Evolutionary conservation across 2,888 invertebrate genomes (phyloP), one percentile per base, ranked within the genome.

Genomic region (Minunthozetes semirufus): DNA sequence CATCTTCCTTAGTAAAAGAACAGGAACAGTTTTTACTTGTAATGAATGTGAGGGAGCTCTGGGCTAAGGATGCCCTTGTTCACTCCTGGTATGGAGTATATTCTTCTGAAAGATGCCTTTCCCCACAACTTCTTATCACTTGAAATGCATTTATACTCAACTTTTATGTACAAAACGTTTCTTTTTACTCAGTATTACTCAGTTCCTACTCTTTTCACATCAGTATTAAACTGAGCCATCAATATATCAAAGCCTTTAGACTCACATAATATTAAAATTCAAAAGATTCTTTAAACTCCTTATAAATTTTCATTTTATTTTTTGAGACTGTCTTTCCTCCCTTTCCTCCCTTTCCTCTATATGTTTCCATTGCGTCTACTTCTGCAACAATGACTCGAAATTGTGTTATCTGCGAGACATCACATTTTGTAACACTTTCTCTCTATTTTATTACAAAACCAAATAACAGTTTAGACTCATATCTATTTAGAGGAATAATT

Each of bases 201-300:
- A n/a, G n/a, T 53, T 48, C 13, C 25, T 13, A 6, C 0, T 56
- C 9, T 19, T 25, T 53, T 19, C 19, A 8, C 19, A 5, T 33
- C 33, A 8, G 33, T 33, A 53, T n/a, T n/a, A 53, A 56, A 56
- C 56, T 56, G 22, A 56, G 56, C 56, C 56, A 56, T 56, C 56
- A 56, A 56, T 56, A 56, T 56, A 56, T 56, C 9, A 56, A 56
- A 56, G 6, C 25, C 6, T 11, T 56, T 25, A 25, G 25, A 0
- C 2, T 56, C 11, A 22, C 6, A 25, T 25, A 2, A 53, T 53
- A 56, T 56, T 56, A 56, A 56, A 56, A 56, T 56, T 56, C 56
- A 56, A 56, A 56, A 25, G 25, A 56, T 25, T 25, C 22, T 19
- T 25, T 56, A 22, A 11, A 25, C 15, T 56, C 15, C 13, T 48